Base-by-base conservation (phyloP, 2,888 invertebrate species). In the Lithosia quadra region DNA sequence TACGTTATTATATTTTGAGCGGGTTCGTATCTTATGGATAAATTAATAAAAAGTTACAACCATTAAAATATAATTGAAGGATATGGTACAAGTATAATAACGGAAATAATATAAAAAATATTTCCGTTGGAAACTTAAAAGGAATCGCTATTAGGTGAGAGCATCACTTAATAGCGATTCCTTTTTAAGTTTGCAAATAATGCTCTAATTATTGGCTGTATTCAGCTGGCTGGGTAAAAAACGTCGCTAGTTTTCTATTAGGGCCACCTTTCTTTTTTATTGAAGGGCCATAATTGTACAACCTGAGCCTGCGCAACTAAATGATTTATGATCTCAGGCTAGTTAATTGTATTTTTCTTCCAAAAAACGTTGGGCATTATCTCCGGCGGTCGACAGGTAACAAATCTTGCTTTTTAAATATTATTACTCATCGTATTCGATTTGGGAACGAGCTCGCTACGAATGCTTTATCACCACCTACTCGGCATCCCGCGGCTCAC, bases 381-480 rank as follows among this genome's bases (percentile, higher is more conserved):
- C 94, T 93, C 86, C 84, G 86, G 84, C 91, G 92, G 92, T 88
- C 90, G 94, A 93, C 95, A 95, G 95, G 95, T 94, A 94, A 93
- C 93, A 95, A 94, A 94, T 94, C 95, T 94, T 91, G 90, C 91
- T 93, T 94, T 93, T 94, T 93, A 93, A 94, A 94, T 94, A 95
- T 91, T 94, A 93, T 93, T 94, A 95, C 93, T 95, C 95, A 95
- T 94, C 95, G 95, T 86, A 91, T 93, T 93, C 92, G 94, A 94
- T 94, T 94, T 93, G 92, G 93, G 92, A 94, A 89, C 92, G 90
- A 88, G 90, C 91, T 89, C 89, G 89, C 93, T 92, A 91, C 93
- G 92, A 92, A 95, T 94, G 94, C 93, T 95, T 94, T 94, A 95
- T 94, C 94, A 93, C 95, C 95, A 95, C 95, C 95, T 94, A 95